phyloP scores from a whole-genome alignment of 2,888 invertebrate species.

The Rotaria sp. region DNA sequence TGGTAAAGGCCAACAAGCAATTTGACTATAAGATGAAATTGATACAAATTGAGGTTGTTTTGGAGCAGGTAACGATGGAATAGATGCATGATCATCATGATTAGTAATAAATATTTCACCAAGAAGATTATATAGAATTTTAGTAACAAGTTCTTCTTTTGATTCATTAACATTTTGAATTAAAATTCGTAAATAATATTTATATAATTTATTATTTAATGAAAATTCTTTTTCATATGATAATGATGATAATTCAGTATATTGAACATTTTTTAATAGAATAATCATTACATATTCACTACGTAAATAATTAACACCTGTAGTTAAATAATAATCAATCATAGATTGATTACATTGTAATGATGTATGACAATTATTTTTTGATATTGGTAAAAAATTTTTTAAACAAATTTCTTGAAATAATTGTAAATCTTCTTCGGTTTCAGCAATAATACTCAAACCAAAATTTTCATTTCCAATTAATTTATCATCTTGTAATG shows the following conservation, averaged over 20 bases:
- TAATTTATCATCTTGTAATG: not conserved
- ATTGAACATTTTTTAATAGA: not conserved
- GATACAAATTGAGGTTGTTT: not conserved
- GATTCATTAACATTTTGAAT: not conserved
- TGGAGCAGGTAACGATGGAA: not conserved
- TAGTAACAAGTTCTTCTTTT: not conserved
- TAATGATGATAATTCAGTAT: not conserved
- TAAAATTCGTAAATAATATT: not conserved
- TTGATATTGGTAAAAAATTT: not conserved
- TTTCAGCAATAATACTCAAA: not conserved
- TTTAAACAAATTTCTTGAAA: not conserved
- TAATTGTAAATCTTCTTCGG: not conserved
- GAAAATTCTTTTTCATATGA: not conserved
- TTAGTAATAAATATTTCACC: not conserved
- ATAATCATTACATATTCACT: conserved; percentile 9
- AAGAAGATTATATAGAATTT: not conserved
- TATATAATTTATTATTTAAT: not conserved
- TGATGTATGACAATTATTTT: not conserved
- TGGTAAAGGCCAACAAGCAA: not conserved
- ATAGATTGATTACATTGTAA: not conserved
- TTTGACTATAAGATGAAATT: not conserved
- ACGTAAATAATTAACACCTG: not conserved
- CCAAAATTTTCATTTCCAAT: not conserved
- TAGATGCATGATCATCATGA: not conserved
- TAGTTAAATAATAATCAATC: not conserved